Base-by-base conservation (phyloP, 2,113 vertebrate genomes). In the Machaerirhynchus nigripectus region DNA sequence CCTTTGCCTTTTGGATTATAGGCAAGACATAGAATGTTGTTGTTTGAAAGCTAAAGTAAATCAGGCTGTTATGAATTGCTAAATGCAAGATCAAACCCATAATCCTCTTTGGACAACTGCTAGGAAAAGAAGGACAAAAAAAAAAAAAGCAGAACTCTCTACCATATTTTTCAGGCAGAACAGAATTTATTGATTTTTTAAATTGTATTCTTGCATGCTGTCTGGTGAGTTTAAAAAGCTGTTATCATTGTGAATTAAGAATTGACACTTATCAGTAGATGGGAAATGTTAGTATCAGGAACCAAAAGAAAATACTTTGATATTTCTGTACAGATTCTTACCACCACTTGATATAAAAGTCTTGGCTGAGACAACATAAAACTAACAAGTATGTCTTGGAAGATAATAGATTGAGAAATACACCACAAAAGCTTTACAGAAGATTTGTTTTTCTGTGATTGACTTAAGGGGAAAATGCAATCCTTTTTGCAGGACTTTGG, bases 41-140 rank as follows among this genome's bases (percentile, higher is more conserved):
- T 95, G 92, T 95, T 96, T 93, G 93, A 95, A 96, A 96, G 90
- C 92, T 97, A 53, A 95, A 96, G 90, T 95, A 97, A 95, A 96
- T 90, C 95, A 94, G 88, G 24, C 92, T 93, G 95, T 90, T 95
- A 88, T 59, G 97, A 90, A 94, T 81, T 91, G 69, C 94, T 91
- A 97, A 96, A 90, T 95, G 71, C 80, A 95, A 77, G 85, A 96
- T 76, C 89, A 97, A 93, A 70, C 89, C 84, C 85, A 93, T 97
- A 87, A 90, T 94, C 90, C 80, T 94, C 83, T 95, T 84, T 97
- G 96, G 80, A 91, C 57, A 87, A 95, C 88, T 94, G 86, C 84
- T 70, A 89, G 82, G 64, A 84, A 93, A 93, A 87, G 81, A 85
- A 74, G 27, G 18, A 18, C 55, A 10, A 30, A 52, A 69, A 53